Conservation (phyloP, 2,113 vertebrate species). For the Protobothrops mucrosquamatus region DNA sequence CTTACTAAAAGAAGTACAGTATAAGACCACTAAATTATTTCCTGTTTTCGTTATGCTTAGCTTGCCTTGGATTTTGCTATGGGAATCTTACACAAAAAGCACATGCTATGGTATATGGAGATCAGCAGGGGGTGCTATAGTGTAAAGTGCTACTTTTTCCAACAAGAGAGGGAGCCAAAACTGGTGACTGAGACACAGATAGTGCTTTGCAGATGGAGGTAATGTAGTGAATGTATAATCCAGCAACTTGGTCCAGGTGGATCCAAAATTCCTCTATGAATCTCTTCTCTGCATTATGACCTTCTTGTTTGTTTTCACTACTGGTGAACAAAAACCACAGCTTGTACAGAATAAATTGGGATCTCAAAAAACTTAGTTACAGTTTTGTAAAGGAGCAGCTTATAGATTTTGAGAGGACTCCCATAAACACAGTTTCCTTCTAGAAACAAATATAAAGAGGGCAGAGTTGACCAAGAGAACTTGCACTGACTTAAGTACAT, state of each 20-base stretch:
- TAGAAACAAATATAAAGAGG: neutral
- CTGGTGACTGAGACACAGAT: neutral
- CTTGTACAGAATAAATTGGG: neutral
- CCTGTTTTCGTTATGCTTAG: neutral
- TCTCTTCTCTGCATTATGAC: neutral
- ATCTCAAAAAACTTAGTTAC: neutral
- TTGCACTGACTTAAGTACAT: neutral
- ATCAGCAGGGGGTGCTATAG: constrained; percentile 23
- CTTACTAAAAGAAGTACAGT: neutral
- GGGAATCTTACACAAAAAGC: neutral
- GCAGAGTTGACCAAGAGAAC: neutral
- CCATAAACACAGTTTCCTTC: neutral
- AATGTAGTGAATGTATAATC: neutral
- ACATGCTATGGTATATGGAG: neutral
- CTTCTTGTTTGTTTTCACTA: neutral
- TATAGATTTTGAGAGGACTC: neutral
- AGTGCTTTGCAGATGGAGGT: neutral
- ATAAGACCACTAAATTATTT: neutral
- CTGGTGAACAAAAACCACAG: rapidly evolving
- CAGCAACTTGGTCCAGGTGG: neutral
- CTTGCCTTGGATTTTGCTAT: neutral
- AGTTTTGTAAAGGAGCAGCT: neutral
- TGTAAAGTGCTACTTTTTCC: constrained; percentile 11
- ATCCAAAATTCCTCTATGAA: neutral
- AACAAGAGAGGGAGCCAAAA: neutral